A percentile compares a stretch with the other conserved stretches of the same genome.
Conservation (phyloP, 2,797 vertebrate species). For the Loriculus beryllinus region DNA sequence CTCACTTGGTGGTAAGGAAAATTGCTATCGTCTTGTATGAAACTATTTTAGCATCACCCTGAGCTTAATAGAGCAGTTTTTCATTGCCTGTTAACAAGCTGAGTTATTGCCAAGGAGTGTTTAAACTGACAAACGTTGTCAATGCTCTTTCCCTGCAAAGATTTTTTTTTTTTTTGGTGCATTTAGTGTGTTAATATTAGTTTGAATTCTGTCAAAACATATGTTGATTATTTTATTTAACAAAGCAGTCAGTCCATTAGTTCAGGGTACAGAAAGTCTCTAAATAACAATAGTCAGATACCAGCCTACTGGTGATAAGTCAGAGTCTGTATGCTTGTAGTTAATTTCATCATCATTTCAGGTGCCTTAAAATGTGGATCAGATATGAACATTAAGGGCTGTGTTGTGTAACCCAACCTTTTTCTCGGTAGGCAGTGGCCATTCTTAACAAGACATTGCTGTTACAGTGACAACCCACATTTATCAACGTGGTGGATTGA, state of each 20-base stretch:
- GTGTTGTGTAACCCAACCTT: not conserved
- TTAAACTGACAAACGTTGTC: constrained; percentile 68
- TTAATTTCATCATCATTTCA: not conserved
- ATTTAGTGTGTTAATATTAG: constrained; percentile 26
- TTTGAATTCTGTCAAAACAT: constrained; percentile 46
- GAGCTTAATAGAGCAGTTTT: constrained; percentile 67
- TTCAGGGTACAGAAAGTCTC: not conserved
- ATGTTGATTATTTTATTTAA: constrained; percentile 15
- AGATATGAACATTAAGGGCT: fast-evolving
- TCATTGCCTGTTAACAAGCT: constrained; percentile 73
- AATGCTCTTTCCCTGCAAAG: not conserved
- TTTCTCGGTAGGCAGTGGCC: not conserved
- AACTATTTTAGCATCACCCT: constrained; percentile 56
- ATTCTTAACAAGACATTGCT: not conserved
- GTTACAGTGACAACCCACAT: not conserved
- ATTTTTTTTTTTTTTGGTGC: not conserved
- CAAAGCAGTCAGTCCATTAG: not conserved
- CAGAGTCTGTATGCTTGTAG: not conserved
- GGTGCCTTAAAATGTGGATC: not conserved
- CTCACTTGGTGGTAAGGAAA: constrained; percentile 73
- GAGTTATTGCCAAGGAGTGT: constrained; percentile 48
- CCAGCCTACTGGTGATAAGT: not conserved
- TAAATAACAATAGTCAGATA: not conserved
- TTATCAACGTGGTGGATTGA: not conserved
- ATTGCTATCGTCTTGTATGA: constrained; percentile 56